Evolutionary conservation across 2,113 vertebrate species (phyloP).

Genomic region (Sphyrna mokarran): DNA sequence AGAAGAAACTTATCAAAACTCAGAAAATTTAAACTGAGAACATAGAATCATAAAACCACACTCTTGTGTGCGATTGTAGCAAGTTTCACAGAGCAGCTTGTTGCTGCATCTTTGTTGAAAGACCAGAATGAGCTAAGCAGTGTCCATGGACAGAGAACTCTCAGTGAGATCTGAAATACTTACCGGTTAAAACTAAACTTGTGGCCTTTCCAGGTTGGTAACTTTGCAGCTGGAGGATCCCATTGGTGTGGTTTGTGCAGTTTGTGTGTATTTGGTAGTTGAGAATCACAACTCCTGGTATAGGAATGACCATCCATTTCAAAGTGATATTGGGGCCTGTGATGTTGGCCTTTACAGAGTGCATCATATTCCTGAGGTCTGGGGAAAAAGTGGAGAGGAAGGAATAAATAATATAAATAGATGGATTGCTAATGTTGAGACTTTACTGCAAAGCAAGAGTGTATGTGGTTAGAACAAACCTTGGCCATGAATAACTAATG

Average conservation of each 20-base stretch:
- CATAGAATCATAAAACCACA: neutral
- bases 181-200: neutral
- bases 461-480: neutral
- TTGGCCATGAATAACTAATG: neutral
- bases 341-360: neutral
- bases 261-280: constrained; percentile 2
- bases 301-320: neutral
- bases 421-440: neutral
- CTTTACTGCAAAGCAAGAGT: neutral
- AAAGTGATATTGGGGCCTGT: neutral
- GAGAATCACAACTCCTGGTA: neutral
- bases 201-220: neutral
- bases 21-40: too few species aligned
- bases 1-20: too few species aligned
- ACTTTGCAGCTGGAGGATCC: neutral
- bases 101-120: neutral
- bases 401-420: neutral
- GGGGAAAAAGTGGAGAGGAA: neutral
- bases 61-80: neutral
- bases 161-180: neutral
- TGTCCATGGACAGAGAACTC: neutral
- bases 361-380: neutral
- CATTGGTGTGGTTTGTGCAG: neutral
- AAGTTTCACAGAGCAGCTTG: neutral
- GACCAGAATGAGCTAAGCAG: neutral